These are phyloP conservation scores for Falco cherrug DNA, from an alignment of 2,797 vertebrate genomes.

Conservation along the genomic window DNA sequence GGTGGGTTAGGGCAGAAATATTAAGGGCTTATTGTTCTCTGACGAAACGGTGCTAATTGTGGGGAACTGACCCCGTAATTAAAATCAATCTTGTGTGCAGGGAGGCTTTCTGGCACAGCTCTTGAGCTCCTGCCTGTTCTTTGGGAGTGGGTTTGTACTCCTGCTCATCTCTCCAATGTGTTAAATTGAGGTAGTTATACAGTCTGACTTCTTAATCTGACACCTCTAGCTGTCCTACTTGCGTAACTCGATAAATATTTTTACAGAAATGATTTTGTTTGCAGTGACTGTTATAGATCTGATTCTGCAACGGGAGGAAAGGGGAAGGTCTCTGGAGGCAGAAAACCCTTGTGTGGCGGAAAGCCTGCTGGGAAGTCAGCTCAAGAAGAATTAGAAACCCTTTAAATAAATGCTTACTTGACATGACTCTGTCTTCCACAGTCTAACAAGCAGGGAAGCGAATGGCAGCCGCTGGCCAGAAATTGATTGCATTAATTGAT, in stretches of 20 bases:
- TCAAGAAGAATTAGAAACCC: constrained; percentile 55
- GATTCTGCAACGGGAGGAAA: background rate
- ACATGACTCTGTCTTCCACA: constrained; percentile 77
- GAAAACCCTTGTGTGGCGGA: constrained; percentile 44
- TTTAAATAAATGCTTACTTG: constrained; percentile 78
- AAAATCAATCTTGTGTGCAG: background rate
- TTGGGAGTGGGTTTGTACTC: background rate
- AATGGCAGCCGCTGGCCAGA: constrained; percentile 93
- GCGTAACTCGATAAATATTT: background rate
- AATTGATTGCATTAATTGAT: constrained; percentile 99
- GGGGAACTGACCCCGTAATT: background rate
- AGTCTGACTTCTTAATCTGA: background rate
- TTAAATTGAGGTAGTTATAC: background rate
- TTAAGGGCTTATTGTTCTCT: background rate
- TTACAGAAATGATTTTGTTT: constrained; percentile 2
- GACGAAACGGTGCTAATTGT: background rate
- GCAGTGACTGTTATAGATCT: constrained; percentile 8
- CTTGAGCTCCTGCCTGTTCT: background rate
- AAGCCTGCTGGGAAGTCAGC: constrained; percentile 54
- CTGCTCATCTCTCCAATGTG: background rate
- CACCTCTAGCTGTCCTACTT: background rate
- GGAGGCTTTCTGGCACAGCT: background rate
- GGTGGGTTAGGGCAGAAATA: background rate
- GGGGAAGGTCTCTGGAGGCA: background rate
- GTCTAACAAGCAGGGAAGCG: constrained; percentile 75